These are phyloP conservation scores for Urocynchramus pylzowi DNA, from an alignment of 2,113 vertebrate genomes.

Conservation along the genomic window DNA sequence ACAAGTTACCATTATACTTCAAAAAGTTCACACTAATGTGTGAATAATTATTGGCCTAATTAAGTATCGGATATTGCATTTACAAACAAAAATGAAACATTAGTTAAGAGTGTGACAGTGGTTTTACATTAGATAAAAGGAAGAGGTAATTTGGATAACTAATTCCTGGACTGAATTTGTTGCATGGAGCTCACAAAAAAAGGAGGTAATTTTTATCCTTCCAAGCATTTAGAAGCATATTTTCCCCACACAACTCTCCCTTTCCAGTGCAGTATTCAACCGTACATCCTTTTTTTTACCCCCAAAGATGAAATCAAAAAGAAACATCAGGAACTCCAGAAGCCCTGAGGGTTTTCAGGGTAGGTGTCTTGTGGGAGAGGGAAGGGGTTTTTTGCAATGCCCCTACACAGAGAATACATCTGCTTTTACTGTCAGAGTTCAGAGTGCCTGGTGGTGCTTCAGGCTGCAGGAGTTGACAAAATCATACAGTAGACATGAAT, in stretches of 20 bases:
- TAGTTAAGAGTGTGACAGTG: constrained; percentile 59
- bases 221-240: constrained; percentile 47
- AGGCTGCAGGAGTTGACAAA: not conserved
- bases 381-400: no score
- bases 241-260: not conserved
- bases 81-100: constrained; percentile 36
- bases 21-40: constrained; percentile 62
- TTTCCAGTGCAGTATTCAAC: not conserved
- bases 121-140: constrained; percentile 55
- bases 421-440: not conserved
- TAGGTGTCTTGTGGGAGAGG: not conserved
- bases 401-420: not conserved
- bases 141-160: constrained; percentile 65
- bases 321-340: not conserved
- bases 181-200: constrained; percentile 43
- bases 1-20: constrained; percentile 64
- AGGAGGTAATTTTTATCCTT: constrained; percentile 41
- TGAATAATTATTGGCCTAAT: constrained; percentile 75
- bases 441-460: not conserved
- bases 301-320: not conserved
- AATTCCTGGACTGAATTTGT: constrained; percentile 40
- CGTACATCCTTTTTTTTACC: not conserved
- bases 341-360: not conserved
- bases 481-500: not conserved
- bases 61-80: constrained; percentile 44